Evolutionary conservation across 2,113 vertebrate species (phyloP), one percentile per base, ranked within the genome.

Genomic region (Thryonomys swinderianus): DNA sequence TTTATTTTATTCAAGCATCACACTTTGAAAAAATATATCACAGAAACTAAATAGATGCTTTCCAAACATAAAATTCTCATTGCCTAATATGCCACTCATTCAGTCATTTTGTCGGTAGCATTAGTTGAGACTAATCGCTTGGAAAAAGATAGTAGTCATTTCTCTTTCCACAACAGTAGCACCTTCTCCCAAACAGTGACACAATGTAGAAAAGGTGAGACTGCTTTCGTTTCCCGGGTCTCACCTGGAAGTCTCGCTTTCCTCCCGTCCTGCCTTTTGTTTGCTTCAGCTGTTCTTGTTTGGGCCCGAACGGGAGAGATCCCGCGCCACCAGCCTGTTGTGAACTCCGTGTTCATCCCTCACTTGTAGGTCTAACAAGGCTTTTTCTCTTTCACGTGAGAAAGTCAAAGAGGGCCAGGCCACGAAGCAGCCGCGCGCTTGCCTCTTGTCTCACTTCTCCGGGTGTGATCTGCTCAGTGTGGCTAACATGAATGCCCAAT

Each of bases 1-100:
- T 21, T 62, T 74, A 86, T 87, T 92, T 92, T 69, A 90, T 45
- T 88, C 37, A 89, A 92, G 42, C 86, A 87, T 73, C 69, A 13
- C 66, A 93, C 37, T 86, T 73, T 34, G 55, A 86, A 85, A 21
- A 82, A 67, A 74, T 51, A n/a, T 16, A 64, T 83, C 61, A 78
- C 6, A 88, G 57, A 83, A 86, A 59, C 34, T 32, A 81, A 86
- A 66, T 85, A 80, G 90, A 74, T 94, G 66, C 7, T 48, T 81
- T 85, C 61, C 53, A 66, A 87, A 85, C 66, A 16, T 69, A 42
- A 91, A 64, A 78, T 21, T 53, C 5, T 20, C 57, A 16, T 67
- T 79, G 74, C 32, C 83, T 88, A 89, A 40, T 34, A 79, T 18
- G 57, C 13, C 30, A 48, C 30, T 74, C 8, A 84, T 30, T 66